phyloP scores from a whole-genome alignment of 2,888 invertebrate genomes.

The Leucozona laternaria region DNA sequence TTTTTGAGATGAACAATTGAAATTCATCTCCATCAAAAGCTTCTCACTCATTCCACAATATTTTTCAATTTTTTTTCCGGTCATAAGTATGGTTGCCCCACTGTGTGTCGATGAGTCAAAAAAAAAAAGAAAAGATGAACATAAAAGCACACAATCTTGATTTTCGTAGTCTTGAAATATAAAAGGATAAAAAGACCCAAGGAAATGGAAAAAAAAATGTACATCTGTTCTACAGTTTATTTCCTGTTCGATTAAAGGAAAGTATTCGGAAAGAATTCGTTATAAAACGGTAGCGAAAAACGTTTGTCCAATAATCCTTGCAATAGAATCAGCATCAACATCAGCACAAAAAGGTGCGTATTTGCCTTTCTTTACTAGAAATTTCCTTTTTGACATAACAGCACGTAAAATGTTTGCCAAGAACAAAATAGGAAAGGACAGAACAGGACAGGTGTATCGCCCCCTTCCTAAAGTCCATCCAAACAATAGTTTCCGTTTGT shows the following conservation, averaged over 20 bases:
- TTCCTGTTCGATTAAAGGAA: conserved; percentile 17
- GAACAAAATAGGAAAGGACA: background rate
- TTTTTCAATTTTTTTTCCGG: background rate
- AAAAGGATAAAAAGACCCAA: conserved; percentile 23
- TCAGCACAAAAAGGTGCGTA: conserved; percentile 66
- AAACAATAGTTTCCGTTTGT: conserved; percentile 47
- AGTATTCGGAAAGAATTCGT: conserved; percentile 53
- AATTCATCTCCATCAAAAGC: background rate
- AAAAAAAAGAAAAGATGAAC: background rate
- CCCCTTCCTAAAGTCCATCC: background rate
- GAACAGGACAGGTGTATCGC: conserved; percentile 30
- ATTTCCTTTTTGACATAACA: conserved; percentile 38
- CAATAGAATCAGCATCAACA: conserved; percentile 29
- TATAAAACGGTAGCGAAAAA: conserved; percentile 54
- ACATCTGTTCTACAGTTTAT: conserved; percentile 5
- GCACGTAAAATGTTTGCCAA: conserved; percentile 50
- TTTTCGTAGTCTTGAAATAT: conserved; percentile 58
- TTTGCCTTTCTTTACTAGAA: conserved; percentile 59
- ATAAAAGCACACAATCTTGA: conserved; percentile 36
- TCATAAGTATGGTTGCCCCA: background rate
- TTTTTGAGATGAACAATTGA: too few relatives aligned
- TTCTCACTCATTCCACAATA: background rate
- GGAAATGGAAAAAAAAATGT: background rate
- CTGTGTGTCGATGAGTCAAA: background rate
- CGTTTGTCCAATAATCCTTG: conserved; percentile 63